These are phyloP conservation scores for Poeciliopsis occidentalis DNA, from an alignment of 2,113 vertebrate genomes.

Conservation along the genomic window DNA sequence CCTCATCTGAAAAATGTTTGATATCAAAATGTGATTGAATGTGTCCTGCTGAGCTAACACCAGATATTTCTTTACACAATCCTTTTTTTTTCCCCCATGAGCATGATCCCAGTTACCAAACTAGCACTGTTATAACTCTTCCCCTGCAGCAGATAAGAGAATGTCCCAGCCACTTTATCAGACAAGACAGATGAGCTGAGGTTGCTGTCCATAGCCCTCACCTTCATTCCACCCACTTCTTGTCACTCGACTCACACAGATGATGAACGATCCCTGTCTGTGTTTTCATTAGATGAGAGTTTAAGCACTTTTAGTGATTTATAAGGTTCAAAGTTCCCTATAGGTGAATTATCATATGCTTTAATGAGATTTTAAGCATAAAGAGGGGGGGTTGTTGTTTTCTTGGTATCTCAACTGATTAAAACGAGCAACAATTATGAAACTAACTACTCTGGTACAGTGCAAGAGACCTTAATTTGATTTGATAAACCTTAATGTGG, in stretches of 20 bases:
- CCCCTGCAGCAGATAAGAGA: background rate
- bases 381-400: background rate
- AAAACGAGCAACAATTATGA: too few species aligned
- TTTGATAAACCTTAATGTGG: background rate
- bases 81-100: too few species aligned
- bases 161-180: constrained; percentile 13
- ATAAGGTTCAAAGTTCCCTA: constrained; percentile 46
- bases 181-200: constrained; percentile 46
- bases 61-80: background rate
- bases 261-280: constrained; percentile 62
- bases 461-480: background rate
- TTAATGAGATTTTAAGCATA: background rate
- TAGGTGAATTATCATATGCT: constrained; percentile 29
- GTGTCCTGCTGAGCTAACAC: too few species aligned
- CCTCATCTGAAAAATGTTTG: too few species aligned
- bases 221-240: constrained; percentile 22
- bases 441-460: too few species aligned
- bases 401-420: too few species aligned
- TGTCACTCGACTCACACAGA: constrained; percentile 28
- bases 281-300: constrained; percentile 48
- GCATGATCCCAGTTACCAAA: background rate
- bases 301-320: constrained; percentile 51
- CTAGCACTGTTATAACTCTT: background rate
- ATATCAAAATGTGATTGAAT: too few species aligned
- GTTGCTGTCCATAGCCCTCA: constrained; percentile 9